phyloP scores from a whole-genome alignment of 1,140 invertebrate species.

The Zaprionus lachaisei region DNA sequence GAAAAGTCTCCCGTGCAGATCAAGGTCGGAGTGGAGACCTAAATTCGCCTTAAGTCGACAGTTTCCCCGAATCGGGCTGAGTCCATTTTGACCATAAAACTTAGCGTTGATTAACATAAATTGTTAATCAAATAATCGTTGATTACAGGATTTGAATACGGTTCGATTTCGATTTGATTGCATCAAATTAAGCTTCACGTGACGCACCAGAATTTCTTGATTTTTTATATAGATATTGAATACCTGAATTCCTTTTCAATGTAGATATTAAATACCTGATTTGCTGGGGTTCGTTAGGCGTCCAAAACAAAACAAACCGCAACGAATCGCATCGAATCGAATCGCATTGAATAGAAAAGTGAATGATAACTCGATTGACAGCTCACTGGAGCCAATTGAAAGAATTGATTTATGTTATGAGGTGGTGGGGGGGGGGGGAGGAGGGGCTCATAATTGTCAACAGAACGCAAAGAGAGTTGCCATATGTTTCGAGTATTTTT shows the following conservation, averaged over 20 bases:
- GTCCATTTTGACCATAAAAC: neutral
- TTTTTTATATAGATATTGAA: neutral
- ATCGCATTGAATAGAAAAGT: constrained; percentile 2
- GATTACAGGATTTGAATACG: constrained; percentile 9
- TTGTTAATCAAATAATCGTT: constrained; percentile 14
- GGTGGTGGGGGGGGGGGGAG: neutral
- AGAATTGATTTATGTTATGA: constrained; percentile 18
- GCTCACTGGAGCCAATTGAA: neutral
- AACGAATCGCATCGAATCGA: constrained; percentile 8
- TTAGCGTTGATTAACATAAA: constrained; percentile 15
- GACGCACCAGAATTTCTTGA: constrained; percentile 19
- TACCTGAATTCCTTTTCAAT: neutral
- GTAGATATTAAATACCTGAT: neutral
- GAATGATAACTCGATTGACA: constrained; percentile 20
- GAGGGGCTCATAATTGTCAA: constrained; percentile 8
- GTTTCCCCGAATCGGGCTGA: neutral
- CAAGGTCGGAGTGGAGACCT: neutral
- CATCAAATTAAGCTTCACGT: constrained; percentile 28
- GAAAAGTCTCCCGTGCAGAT: constrained; percentile 25
- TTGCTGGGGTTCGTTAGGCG: neutral
- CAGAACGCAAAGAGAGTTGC: constrained; percentile 9
- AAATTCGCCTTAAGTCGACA: neutral
- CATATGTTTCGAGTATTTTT: neutral
- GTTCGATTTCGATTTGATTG: constrained; percentile 11
- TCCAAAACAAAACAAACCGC: constrained; percentile 3